Evolutionary conservation across 2,888 invertebrate genomes (phyloP).

Genomic region (Rhynchonema sp.): DNA sequence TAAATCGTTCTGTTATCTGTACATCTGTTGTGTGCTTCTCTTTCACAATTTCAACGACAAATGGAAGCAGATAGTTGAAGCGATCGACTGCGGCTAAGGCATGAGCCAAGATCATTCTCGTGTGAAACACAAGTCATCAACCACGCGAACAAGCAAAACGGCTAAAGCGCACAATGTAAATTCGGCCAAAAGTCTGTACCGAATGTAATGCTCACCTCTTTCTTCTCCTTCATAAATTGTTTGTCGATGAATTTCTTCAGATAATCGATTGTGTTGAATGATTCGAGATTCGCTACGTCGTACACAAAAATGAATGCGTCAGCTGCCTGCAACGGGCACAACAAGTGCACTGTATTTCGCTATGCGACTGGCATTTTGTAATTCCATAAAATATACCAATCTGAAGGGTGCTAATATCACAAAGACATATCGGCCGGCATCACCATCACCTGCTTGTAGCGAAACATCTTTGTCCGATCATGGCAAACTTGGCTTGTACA

Average conservation of each 20-base stretch:
- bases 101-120: neutral
- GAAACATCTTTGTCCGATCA: no score
- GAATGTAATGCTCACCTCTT: neutral
- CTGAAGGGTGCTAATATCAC: no score
- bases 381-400: no score
- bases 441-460: no score
- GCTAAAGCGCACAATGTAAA: neutral
- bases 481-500: no score
- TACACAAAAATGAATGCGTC: neutral
- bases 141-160: neutral
- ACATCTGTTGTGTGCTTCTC: neutral
- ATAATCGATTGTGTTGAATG: neutral
- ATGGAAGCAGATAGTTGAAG: neutral
- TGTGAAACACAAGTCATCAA: neutral
- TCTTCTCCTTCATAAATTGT: neutral
- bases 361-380: no score
- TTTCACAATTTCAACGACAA: neutral
- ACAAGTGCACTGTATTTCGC: no score
- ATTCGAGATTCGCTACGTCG: neutral
- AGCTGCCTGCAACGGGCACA: neutral
- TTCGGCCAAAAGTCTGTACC: neutral
- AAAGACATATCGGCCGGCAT: no score
- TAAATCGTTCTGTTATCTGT: no score
- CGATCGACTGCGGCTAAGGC: neutral
- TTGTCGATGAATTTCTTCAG: neutral